Base-by-base conservation (phyloP, 1,140 invertebrate genomes). In the Agrilus planipennis region DNA sequence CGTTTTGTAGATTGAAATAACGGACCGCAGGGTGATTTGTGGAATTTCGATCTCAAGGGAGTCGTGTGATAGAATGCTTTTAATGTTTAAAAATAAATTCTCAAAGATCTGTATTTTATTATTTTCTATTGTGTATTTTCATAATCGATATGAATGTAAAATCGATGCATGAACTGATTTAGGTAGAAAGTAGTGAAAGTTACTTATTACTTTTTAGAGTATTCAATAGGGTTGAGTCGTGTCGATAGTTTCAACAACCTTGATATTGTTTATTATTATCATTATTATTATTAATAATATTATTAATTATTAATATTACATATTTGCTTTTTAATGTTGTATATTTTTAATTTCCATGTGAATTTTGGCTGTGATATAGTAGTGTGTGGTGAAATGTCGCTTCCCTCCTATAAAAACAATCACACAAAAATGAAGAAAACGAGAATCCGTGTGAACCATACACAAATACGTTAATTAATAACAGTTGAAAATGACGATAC, bases 351-450 rank as follows among this genome's bases (percentile, higher is more conserved):
- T 49, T 59, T 62, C 53, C 57, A 57, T 62, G 58, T 62, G 57
- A 60, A 58, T 61, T 62, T 60, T 58, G 60, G 60, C 60, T 62
- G 60, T 62, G 60, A 62, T 61, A 60, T 58, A 59, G 57, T 57
- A 60, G 54, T 58, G 57, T 58, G 54, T 55, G 57, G 57, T 57
- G 57, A 52, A 52, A 49, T 39, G 47, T 51, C 51, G 55, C 51
- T 60, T 57, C 56, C 58, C 50, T 57, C 58, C 54, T n/a, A n/a
- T n/a, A n/a, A n/a, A n/a, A n/a, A n/a, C n/a, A n/a, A n/a, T n/a
- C n/a, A n/a, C n/a, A n/a, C n/a, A n/a, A n/a, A n/a, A n/a, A n/a
- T n/a, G n/a, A n/a, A n/a, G n/a, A n/a, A n/a, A n/a, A n/a, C n/a
- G n/a, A n/a, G n/a, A n/a, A n/a, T n/a, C n/a, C n/a, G n/a, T n/a